Evolutionary conservation across 2,797 vertebrate genomes (phyloP).

Genomic region (Pachyuromys duprasi): DNA sequence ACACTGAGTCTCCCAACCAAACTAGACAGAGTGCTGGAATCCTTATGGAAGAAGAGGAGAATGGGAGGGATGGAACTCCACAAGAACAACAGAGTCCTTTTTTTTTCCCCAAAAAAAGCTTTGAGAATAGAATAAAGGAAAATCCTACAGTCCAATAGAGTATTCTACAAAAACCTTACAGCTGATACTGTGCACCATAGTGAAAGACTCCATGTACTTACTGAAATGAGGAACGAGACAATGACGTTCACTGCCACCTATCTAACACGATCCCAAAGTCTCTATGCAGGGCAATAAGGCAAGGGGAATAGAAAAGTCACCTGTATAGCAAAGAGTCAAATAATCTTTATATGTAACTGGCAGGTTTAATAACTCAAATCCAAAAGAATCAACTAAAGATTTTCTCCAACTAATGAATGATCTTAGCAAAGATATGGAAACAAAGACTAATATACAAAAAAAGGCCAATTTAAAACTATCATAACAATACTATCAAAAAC

Average conservation of each 20-base stretch:
- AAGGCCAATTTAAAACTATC: not conserved
- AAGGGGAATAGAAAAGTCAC: not conserved
- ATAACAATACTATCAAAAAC: not conserved
- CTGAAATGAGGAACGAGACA: slow-evolving; percentile 24
- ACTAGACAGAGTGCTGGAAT: no score
- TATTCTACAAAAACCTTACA: not conserved
- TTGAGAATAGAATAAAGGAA: slow-evolving; percentile 8
- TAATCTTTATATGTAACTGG: not conserved
- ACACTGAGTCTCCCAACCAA: no score
- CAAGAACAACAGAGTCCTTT: no score
- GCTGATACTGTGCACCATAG: not conserved
- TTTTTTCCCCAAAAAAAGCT: not conserved
- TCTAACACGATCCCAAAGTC: not conserved
- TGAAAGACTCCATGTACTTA: not conserved
- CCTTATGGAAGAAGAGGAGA: no score
- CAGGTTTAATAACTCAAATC: not conserved
- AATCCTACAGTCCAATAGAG: not conserved
- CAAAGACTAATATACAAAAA: not conserved
- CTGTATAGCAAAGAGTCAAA: not conserved
- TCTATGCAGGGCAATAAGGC: not conserved
- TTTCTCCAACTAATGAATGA: not conserved
- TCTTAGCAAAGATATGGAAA: not conserved
- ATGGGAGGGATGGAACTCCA: no score
- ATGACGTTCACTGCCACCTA: not conserved
- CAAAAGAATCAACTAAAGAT: not conserved